Conservation (phyloP, 1,140 invertebrate genomes). For the Zaprionus davidi region DNA sequence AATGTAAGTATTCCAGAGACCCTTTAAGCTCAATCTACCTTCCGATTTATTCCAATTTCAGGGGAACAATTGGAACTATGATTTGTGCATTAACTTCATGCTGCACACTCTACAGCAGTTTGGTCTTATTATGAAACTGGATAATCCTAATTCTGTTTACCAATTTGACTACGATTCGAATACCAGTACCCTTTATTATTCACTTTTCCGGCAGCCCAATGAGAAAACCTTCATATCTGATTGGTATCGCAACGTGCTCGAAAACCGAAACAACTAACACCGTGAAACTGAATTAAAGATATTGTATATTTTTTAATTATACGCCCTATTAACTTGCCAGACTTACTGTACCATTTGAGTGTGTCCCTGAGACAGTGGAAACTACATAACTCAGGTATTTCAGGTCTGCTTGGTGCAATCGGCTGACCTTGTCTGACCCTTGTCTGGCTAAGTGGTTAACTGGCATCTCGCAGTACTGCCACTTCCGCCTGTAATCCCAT, state of each 20-base stretch:
- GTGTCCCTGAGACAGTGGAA: not conserved
- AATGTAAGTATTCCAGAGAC: not conserved
- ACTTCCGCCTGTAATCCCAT: conserved; percentile 67
- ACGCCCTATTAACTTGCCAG: not conserved
- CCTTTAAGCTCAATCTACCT: not conserved
- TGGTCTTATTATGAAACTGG: not conserved
- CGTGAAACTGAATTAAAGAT: not conserved
- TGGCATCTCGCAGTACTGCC: conserved; percentile 50
- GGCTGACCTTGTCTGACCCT: conserved; percentile 18
- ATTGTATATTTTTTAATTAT: not conserved
- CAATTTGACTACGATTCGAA: conserved; percentile 4
- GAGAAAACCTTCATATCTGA: conserved; percentile 14
- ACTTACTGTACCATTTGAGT: not conserved
- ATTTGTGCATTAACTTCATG: not conserved
- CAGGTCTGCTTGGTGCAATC: not conserved
- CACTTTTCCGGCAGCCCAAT: not conserved
- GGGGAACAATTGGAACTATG: not conserved
- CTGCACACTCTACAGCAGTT: not conserved
- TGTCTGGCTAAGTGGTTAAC: conserved; percentile 31
- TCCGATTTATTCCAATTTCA: not conserved
- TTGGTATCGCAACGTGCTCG: conserved; percentile 4
- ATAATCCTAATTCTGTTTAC: not conserved
- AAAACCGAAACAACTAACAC: not conserved
- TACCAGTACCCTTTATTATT: not conserved
- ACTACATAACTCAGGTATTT: not conserved